Conservation (phyloP, 1,140 invertebrate species). For the Chironomus tepperi region DNA sequence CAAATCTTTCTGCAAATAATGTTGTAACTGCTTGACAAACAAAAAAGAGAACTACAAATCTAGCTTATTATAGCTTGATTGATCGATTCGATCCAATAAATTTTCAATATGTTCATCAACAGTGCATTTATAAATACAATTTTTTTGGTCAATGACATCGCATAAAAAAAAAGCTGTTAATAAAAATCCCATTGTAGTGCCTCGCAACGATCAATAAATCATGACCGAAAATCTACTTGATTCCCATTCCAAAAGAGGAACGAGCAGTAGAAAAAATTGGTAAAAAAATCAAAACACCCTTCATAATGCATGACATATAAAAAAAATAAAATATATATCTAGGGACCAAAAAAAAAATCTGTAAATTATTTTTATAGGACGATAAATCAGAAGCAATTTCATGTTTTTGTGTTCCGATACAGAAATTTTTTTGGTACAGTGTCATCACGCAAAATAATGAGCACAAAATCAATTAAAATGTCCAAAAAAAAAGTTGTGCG, state of each 20-base stretch:
- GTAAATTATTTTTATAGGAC: background rate
- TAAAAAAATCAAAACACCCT: conserved; percentile 13
- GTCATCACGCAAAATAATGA: too few relatives aligned
- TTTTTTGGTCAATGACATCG: conserved; percentile 12
- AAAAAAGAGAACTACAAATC: background rate
- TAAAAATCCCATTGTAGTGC: conserved; percentile 1
- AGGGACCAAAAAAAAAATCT: background rate
- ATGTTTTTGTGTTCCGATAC: background rate
- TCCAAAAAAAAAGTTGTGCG: too few relatives aligned
- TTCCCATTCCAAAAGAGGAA: background rate
- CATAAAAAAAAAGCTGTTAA: conserved; percentile 13
- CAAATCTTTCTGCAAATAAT: conserved; percentile 14
- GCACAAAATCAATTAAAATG: too few relatives aligned
- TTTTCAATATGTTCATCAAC: background rate
- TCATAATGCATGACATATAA: background rate
- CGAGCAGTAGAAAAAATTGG: background rate
- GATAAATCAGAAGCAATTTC: conserved; percentile 1
- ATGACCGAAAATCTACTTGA: conserved; percentile 12
- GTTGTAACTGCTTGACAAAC: background rate
- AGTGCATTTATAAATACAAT: background rate
- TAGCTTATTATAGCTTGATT: background rate
- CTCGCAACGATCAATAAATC: background rate
- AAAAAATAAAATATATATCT: background rate
- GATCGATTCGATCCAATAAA: conserved; percentile 7
- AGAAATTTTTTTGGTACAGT: too few relatives aligned